These are phyloP conservation scores for Vulpes lagopus DNA, from an alignment of 2,113 vertebrate genomes.

Conservation along the genomic window DNA sequence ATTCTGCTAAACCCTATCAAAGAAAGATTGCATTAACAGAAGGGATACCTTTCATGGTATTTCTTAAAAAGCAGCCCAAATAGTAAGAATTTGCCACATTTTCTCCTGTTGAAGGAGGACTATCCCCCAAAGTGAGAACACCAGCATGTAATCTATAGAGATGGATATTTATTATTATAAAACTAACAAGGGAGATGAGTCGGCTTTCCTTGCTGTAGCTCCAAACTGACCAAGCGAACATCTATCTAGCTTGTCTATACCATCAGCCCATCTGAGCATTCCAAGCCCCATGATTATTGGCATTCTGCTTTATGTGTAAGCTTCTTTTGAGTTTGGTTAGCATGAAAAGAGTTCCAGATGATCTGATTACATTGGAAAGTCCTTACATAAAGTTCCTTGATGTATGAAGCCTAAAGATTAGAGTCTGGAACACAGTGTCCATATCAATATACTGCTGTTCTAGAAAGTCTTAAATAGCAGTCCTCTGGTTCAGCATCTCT, in stretches of 20 bases:
- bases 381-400: background rate
- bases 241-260: background rate
- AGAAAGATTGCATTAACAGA: background rate
- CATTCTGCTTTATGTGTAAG: background rate
- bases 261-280: background rate
- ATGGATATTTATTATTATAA: background rate
- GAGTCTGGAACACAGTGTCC: background rate
- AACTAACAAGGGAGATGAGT: background rate
- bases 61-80: background rate
- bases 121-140: background rate
- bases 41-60: background rate
- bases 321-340: background rate
- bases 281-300: background rate
- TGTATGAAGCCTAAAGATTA: background rate
- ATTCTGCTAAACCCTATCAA: background rate
- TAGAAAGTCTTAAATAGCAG: background rate
- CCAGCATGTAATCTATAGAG: background rate
- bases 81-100: background rate
- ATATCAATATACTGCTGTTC: background rate
- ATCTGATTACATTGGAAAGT: background rate
- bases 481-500: background rate
- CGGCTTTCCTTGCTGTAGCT: background rate
- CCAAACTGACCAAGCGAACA: background rate
- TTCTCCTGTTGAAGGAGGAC: background rate
- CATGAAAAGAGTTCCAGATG: background rate